A percentile compares a stretch with the other conserved stretches of the same genome.
Evolutionary conservation across 2,797 vertebrate genomes (phyloP).

Genomic region (Euphonia xanthogaster): DNA sequence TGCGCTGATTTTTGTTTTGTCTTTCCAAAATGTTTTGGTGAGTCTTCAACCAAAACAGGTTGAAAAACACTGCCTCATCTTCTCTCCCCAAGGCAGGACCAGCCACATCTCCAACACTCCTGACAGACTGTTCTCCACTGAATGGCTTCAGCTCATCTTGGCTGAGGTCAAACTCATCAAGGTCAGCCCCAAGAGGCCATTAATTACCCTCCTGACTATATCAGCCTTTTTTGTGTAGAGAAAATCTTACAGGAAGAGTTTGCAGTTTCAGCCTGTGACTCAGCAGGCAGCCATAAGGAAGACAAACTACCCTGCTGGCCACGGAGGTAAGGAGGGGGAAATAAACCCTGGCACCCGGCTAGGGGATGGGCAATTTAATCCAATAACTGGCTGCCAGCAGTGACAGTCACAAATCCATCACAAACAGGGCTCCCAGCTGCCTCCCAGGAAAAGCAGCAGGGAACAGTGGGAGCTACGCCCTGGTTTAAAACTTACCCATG

Average conservation of each 20-base stretch:
- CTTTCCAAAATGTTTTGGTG: rapidly evolving
- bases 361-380: neutral
- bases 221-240: neutral
- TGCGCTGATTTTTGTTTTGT: neutral
- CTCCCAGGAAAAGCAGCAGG: neutral
- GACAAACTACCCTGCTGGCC: neutral
- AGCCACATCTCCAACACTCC: neutral
- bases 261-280: neutral
- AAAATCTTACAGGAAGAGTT: neutral
- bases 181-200: neutral
- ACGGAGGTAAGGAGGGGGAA: rapidly evolving
- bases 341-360: neutral
- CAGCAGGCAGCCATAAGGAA: neutral
- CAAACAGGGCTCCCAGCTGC: neutral
- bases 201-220: neutral
- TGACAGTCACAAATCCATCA: neutral
- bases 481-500: neutral
- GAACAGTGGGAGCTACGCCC: neutral
- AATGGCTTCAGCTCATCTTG: neutral
- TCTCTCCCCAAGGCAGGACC: neutral
- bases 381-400: neutral
- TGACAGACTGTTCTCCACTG: neutral
- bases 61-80: neutral
- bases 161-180: neutral
- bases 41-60: neutral